Base-by-base conservation (phyloP, 2,113 vertebrate genomes). In the Passer montanus region DNA sequence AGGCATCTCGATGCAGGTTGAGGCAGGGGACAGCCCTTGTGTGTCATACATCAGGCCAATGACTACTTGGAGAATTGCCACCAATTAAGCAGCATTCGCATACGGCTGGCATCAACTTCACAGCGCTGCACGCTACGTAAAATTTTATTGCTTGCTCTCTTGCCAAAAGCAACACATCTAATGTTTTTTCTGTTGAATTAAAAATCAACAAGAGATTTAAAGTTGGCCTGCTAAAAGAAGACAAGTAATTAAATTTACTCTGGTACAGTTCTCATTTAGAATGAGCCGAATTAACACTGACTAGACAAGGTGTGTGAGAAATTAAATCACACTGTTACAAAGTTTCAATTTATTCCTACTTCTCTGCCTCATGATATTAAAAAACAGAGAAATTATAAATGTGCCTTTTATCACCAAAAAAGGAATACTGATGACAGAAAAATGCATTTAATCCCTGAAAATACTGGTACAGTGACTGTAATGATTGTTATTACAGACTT, bases 141-240 rank as follows among this genome's bases (percentile, higher is more conserved):
- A 95, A 95, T 94, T 91, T 94, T 93, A 97, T 73, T 75, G 93
- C 69, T 88, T 92, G 64, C 73, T 96, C 58, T 80, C 77, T 93
- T 93, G 92, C 95, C 95, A 96, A 95, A 93, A 95, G 72, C 84
- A 94, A 94, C 87, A 95, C 81, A 87, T 95, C 79, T 88, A 84
- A 69, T 90, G 80, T 68, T 95, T 95, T 82, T 94, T 81, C 85
- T 89, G 73, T 90, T 95, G 94, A 93, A 95, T 96, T 95, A 96
- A 97, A 96, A 94, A 95, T 93, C 93, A 97, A 70, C 92, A 90
- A 49, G 90, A 96, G 93, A 93, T 81, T 95, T 96, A 74, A 96
- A 96, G 55, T 44, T 94, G 86, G 89, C 68, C 84, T 92, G 87
- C 63, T 72, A 84, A 39, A 90, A 92, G 70, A 79, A 63, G 59